Conservation (phyloP, 2,888 invertebrate genomes). For the Cataglyphis altisquamis region DNA sequence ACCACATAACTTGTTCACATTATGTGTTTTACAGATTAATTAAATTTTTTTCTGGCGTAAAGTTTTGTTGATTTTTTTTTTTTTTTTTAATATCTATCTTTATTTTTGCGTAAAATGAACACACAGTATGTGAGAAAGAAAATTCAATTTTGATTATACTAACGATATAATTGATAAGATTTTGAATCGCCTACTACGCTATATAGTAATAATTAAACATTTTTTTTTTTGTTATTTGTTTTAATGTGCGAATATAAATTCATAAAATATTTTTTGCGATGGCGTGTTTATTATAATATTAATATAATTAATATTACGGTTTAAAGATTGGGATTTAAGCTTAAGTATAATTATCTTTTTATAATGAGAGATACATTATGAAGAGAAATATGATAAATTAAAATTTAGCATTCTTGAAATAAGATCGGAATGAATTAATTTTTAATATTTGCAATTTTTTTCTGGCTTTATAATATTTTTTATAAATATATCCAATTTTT, state of each 20-base stretch:
- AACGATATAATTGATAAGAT: background rate
- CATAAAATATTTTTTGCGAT: constrained; percentile 24
- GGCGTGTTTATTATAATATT: background rate
- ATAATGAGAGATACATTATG: constrained; percentile 26
- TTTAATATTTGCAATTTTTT: background rate
- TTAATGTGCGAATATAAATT: background rate
- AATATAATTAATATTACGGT: constrained; percentile 72
- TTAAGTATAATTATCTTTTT: constrained; percentile 62
- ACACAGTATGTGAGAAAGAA: background rate
- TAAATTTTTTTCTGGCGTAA: background rate
- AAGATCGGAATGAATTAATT: background rate
- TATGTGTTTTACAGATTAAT: background rate
- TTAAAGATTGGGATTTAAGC: constrained; percentile 61
- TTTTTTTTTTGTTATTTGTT: constrained; percentile 21
- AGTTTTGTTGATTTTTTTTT: background rate
- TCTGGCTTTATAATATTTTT: background rate
- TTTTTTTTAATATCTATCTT: background rate
- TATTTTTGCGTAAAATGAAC: background rate
- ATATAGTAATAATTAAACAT: constrained; percentile 17
- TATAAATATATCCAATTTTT: background rate
- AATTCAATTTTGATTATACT: background rate
- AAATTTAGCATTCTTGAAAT: constrained; percentile 18
- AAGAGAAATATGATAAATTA: constrained; percentile 15
- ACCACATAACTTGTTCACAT: background rate
- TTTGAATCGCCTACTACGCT: background rate